phyloP scores from a whole-genome alignment of 64 coral and sea anemone genomes.

The Catalaphyllia jardinei region DNA sequence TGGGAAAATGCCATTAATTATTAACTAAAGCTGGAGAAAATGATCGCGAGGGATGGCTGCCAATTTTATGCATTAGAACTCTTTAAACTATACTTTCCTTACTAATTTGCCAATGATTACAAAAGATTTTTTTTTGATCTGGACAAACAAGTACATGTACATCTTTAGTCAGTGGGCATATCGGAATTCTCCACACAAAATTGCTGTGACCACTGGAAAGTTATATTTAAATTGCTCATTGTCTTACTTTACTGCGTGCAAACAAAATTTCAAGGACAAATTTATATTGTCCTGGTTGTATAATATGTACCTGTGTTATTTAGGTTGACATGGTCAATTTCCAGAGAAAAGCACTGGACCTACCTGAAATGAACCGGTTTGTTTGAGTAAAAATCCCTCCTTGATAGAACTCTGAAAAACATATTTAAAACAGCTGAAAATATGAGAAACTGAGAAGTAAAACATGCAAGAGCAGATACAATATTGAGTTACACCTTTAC shows the following conservation, averaged over 20 bases:
- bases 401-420: slow-evolving; percentile 74
- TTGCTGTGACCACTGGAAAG: slow-evolving; percentile 6
- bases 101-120: neutral
- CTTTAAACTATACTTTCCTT: neutral
- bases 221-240: slow-evolving; percentile 29
- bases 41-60: neutral
- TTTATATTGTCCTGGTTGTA: neutral
- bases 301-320: neutral
- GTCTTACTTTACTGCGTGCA: slow-evolving; percentile 10
- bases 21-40: slow-evolving; percentile 4
- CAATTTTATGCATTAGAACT: neutral
- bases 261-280: slow-evolving; percentile 13
- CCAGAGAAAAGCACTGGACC: neutral
- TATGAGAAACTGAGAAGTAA: neutral
- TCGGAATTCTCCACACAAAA: neutral
- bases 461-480: too few species aligned
- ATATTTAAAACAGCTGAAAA: neutral
- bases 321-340: neutral
- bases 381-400: slow-evolving; percentile 90
- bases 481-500: too few species aligned
- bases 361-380: slow-evolving; percentile 92
- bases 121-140: slow-evolving; percentile 14
- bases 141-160: neutral
- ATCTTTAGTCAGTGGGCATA: neutral
- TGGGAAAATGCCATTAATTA: slow-evolving; percentile 6